phyloP scores from a whole-genome alignment of 2,113 vertebrate species.

The Paracanthobrama guichenoti region DNA sequence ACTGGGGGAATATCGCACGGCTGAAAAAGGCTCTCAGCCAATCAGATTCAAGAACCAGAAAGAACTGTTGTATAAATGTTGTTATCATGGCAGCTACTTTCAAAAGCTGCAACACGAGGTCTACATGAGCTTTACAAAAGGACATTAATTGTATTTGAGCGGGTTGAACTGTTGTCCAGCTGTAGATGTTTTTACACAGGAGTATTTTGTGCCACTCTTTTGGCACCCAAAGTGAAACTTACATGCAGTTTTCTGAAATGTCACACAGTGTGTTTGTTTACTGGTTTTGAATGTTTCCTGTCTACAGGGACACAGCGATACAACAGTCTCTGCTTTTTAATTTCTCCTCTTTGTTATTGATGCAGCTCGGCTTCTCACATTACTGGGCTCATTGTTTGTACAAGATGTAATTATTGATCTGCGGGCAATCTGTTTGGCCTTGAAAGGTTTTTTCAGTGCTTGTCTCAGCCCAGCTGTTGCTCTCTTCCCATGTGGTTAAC shows the following conservation, averaged over 20 bases:
- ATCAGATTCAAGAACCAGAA: no score
- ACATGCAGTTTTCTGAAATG: slow-evolving; percentile 37
- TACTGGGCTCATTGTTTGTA: slow-evolving; percentile 38
- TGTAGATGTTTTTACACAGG: slow-evolving; percentile 18
- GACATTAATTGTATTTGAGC: slow-evolving; percentile 14
- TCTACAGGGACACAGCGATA: background rate
- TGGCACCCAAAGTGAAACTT: slow-evolving; percentile 2
- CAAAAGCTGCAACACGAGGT: background rate
- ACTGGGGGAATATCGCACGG: no score
- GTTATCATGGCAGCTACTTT: background rate
- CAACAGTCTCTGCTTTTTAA: background rate
- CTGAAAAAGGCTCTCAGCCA: no score
- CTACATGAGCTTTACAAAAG: background rate
- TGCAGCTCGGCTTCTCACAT: slow-evolving; percentile 15
- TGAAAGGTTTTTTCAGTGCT: background rate
- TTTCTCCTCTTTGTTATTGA: slow-evolving; percentile 38
- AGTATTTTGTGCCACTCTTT: background rate
- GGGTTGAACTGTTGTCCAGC: background rate
- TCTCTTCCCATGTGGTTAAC: slow-evolving; percentile 15
- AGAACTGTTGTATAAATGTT: background rate
- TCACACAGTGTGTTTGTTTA: background rate
- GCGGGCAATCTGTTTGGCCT: slow-evolving; percentile 28
- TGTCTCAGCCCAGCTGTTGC: slow-evolving; percentile 23
- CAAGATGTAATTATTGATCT: slow-evolving; percentile 46
- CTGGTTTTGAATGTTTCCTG: background rate